phyloP scores from a whole-genome alignment of 2,888 invertebrate species.

The Standfussiana lucernea region DNA sequence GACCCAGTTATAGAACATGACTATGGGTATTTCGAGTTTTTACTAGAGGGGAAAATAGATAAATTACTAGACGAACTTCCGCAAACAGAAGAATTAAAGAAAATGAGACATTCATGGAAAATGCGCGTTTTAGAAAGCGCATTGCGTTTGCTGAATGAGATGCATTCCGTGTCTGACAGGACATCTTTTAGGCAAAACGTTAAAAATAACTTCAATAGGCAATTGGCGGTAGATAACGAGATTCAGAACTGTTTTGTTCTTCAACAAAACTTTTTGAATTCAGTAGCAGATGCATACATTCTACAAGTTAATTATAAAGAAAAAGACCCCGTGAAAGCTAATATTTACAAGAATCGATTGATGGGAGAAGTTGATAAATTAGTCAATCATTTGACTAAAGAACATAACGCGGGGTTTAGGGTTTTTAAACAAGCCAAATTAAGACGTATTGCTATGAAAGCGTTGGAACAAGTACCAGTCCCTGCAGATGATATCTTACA shows the following conservation, averaged over 20 bases:
- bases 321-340: slow-evolving; percentile 72
- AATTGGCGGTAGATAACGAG: slow-evolving; percentile 55
- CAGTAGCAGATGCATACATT: slow-evolving; percentile 74
- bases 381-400: slow-evolving; percentile 66
- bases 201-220: slow-evolving; percentile 64
- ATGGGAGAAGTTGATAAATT: slow-evolving; percentile 70
- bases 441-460: slow-evolving; percentile 65
- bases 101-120: slow-evolving; percentile 71
- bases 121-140: slow-evolving; percentile 66
- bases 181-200: slow-evolving; percentile 72
- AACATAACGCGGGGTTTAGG: slow-evolving; percentile 67
- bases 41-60: slow-evolving; percentile 77
- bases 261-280: slow-evolving; percentile 65
- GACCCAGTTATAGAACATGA: slow-evolving; percentile 74
- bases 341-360: slow-evolving; percentile 74
- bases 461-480: slow-evolving; percentile 73
- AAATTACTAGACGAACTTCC: slow-evolving; percentile 76
- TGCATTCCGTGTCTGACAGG: slow-evolving; percentile 63
- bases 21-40: slow-evolving; percentile 73
- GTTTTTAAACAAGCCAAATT: slow-evolving; percentile 66
- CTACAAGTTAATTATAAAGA: slow-evolving; percentile 72
- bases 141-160: slow-evolving; percentile 63
- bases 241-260: slow-evolving; percentile 59
- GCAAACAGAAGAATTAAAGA: slow-evolving; percentile 70
- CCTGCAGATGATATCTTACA: slow-evolving; percentile 72